These are phyloP conservation scores for Eidolon dupreanum DNA, from an alignment of 2,797 vertebrate species.

Conservation along the genomic window DNA sequence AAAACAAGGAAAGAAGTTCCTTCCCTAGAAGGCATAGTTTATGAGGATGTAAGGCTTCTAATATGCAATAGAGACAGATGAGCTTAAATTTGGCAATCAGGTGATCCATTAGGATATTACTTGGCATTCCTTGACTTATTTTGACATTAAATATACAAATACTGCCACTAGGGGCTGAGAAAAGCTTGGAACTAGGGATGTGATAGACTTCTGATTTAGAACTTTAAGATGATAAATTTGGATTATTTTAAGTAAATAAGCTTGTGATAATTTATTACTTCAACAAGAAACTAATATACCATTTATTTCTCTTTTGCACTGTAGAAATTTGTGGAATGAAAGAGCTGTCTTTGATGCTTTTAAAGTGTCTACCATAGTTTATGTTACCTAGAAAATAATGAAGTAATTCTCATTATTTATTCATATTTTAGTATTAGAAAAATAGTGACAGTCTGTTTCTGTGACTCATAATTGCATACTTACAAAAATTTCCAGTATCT, in stretches of 20 bases:
- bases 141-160: not conserved
- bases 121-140: not conserved
- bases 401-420: not conserved
- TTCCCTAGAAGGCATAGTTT: not conserved
- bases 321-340: not conserved
- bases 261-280: not conserved
- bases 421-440: not conserved
- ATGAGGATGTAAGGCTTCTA: not conserved
- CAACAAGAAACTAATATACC: not conserved
- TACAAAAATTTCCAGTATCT: not conserved
- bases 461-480: not conserved
- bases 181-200: not conserved
- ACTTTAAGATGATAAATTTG: not conserved
- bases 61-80: not conserved
- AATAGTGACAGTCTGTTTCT: not conserved
- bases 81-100: not conserved
- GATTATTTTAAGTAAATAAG: not conserved
- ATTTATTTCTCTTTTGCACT: not conserved
- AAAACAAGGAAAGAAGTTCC: not conserved
- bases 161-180: not conserved
- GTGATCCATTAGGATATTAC: not conserved
- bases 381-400: not conserved
- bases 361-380: not conserved
- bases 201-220: not conserved
- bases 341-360: not conserved